Evolutionary conservation across 2,797 vertebrate genomes (phyloP).

Genomic region (Oryzias dopingdopingensis): DNA sequence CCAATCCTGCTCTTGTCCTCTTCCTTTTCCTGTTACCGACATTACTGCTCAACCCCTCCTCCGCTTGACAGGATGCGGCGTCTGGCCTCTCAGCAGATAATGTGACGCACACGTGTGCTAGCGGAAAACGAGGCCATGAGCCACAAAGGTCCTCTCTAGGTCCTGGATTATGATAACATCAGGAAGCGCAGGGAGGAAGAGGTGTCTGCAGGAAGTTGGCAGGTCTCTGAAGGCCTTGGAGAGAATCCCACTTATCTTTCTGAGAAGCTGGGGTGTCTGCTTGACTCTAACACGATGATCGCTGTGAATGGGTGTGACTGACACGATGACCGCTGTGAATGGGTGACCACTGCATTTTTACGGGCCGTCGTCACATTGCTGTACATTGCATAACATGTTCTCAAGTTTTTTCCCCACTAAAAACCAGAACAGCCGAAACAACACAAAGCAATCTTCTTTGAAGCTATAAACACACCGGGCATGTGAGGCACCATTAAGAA

Average conservation of each 20-base stretch:
- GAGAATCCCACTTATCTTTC: constrained; percentile 71
- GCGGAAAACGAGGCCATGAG: constrained; percentile 86
- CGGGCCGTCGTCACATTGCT: constrained; percentile 31
- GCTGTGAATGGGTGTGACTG: constrained; percentile 27
- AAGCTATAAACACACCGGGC: too few relatives aligned
- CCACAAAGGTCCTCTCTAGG: constrained; percentile 88
- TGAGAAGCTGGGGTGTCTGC: constrained; percentile 56
- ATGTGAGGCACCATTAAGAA: too few relatives aligned
- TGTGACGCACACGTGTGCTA: constrained; percentile 88
- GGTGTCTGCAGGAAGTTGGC: constrained; percentile 84
- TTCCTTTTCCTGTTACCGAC: constrained; percentile 93
- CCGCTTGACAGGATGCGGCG: constrained; percentile 84
- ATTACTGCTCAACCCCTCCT: constrained; percentile 60
- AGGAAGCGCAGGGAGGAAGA: constrained; percentile 84
- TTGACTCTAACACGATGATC: constrained; percentile 33
- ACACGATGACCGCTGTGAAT: constrained; percentile 34
- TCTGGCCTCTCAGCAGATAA: constrained; percentile 94
- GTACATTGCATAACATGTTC: constrained; percentile 8
- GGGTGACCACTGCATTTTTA: constrained; percentile 35
- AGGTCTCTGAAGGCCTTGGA: constrained; percentile 63
- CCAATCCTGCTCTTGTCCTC: constrained; percentile 81
- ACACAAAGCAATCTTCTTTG: constrained; percentile 27
- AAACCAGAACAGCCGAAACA: constrained; percentile 25
- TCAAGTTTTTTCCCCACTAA: constrained; percentile 18
- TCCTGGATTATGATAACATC: constrained; percentile 88